Conservation (phyloP, 1,140 invertebrate species). For the Thalassaphorura encarpata region DNA sequence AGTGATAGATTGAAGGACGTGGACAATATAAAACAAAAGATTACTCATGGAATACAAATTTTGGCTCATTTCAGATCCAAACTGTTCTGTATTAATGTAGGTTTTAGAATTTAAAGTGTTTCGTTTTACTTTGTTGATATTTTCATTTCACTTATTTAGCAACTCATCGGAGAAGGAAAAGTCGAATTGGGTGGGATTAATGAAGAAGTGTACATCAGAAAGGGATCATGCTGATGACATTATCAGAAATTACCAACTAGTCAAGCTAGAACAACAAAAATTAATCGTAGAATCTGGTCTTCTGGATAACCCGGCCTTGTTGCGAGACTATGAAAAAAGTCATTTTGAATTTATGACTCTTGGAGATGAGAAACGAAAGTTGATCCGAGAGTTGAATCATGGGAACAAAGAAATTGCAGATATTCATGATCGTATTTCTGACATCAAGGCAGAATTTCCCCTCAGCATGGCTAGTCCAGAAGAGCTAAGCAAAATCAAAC, state of each 20-base stretch:
- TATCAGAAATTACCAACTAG: neutral
- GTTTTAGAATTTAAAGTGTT: neutral
- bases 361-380: constrained; percentile 5
- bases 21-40: constrained; percentile 20
- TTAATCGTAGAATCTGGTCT: constrained; percentile 14
- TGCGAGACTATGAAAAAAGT: constrained; percentile 20
- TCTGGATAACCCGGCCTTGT: constrained; percentile 11
- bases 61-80: constrained; percentile 22
- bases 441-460: neutral
- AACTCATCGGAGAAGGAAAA: constrained; percentile 10
- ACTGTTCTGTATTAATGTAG: neutral
- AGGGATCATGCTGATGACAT: constrained; percentile 3
- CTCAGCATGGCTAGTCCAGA: neutral
- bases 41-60: constrained; percentile 20
- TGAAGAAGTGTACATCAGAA: constrained; percentile 7
- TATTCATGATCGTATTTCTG: neutral
- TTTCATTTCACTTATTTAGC: neutral
- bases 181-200: neutral
- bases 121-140: neutral
- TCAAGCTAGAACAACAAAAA: neutral
- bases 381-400: neutral
- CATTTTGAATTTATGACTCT: neutral
- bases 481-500: too few relatives aligned
- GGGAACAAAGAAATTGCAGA: neutral
- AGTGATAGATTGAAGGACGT: constrained; percentile 15